These are phyloP conservation scores for Mimas tiliae DNA, from an alignment of 2,888 invertebrate genomes.

Conservation along the genomic window DNA sequence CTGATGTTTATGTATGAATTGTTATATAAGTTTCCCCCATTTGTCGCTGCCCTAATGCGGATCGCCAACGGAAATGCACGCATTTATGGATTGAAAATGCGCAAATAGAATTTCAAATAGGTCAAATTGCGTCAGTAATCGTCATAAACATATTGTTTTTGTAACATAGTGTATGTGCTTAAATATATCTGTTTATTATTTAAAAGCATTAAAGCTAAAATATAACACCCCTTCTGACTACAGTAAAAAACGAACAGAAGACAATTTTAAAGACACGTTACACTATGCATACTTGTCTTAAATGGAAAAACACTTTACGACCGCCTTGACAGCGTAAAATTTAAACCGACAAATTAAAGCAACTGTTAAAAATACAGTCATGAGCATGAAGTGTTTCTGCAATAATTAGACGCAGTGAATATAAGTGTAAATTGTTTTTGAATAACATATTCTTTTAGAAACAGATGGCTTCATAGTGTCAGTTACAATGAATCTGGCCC, in stretches of 20 bases:
- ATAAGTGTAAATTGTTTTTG: conserved; percentile 19
- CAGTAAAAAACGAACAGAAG: too few species aligned
- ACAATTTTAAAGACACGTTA: too few species aligned
- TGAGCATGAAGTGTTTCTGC: not conserved
- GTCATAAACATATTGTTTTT: conserved; percentile 25
- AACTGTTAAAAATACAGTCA: conserved; percentile 13
- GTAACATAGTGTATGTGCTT: too few species aligned
- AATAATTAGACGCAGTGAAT: conserved; percentile 3
- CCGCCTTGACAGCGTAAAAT: not conserved
- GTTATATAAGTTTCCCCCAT: conserved; percentile 66
- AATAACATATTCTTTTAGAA: conserved; percentile 32
- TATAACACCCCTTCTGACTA: too few species aligned
- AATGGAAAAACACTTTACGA: not conserved
- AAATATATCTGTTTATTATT: too few species aligned
- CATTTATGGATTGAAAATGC: conserved; percentile 62
- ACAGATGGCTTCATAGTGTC: conserved; percentile 36
- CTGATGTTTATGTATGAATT: conserved; percentile 61
- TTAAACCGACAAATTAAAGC: not conserved
- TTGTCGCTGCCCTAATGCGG: conserved; percentile 65
- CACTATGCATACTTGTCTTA: too few species aligned
- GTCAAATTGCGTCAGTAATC: conserved; percentile 57
- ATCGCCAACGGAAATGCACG: conserved; percentile 70
- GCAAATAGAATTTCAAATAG: conserved; percentile 63
- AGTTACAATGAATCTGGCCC: conserved; percentile 39
- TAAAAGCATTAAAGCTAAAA: too few species aligned